Conservation (phyloP, 2,113 vertebrate species). For the Steatornis caripensis region DNA sequence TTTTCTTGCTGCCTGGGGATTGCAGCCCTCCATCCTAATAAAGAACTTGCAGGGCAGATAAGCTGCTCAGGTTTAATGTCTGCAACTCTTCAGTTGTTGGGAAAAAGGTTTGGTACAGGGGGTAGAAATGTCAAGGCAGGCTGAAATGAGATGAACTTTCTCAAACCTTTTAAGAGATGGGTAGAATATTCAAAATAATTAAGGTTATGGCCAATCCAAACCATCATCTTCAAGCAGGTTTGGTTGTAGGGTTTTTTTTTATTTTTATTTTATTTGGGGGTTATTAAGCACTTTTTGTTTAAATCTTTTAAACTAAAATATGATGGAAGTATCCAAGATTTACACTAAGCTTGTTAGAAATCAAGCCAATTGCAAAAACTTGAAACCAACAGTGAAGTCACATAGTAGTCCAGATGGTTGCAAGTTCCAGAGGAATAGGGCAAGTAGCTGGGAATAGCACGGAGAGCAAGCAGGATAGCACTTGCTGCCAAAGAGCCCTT, state of each 20-base stretch:
- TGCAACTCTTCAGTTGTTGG: not conserved
- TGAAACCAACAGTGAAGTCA: not conserved
- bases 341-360: not conserved
- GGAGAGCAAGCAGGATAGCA: not conserved
- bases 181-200: not conserved
- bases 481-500: not conserved
- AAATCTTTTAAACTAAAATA: not conserved
- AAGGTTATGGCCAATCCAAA: not conserved
- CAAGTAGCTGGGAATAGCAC: not conserved
- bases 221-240: not conserved
- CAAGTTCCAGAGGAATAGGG: not conserved
- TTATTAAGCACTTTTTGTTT: not conserved
- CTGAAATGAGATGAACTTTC: not conserved
- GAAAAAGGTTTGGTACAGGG: not conserved
- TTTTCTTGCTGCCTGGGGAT: not conserved
- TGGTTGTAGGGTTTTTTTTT: not conserved
- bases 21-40: not conserved
- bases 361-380: not conserved
- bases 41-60: not conserved
- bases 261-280: not conserved
- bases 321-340: not conserved
- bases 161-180: not conserved
- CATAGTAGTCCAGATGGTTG: not conserved
- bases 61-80: not conserved
- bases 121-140: not conserved